Base-by-base conservation (phyloP, 2,888 invertebrate genomes). In the Andricus curvator region DNA sequence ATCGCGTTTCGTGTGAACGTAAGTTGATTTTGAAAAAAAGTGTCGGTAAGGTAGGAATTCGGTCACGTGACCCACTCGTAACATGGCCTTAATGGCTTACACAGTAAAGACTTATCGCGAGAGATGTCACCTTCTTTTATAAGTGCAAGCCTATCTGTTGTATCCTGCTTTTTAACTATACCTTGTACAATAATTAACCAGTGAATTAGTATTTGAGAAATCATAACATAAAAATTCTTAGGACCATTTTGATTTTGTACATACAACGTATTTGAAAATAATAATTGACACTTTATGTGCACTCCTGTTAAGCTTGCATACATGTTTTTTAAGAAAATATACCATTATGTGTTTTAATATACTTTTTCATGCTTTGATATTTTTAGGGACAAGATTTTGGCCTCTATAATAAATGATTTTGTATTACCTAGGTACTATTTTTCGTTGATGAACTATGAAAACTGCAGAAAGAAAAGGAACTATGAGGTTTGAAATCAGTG, bases 241-340 rank as follows among this genome's bases (percentile, higher is more conserved):
- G 0, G n/a, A 80, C 20, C 70, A 74, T 33, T 37, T 81, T 17
- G 67, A 86, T 77, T 80, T 80, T 51, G 82, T 88, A 64, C 13
- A 64, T 64, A 62, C 22, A 29, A 25, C 64, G 15, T 64, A 64
- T 29, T 64, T 29, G 29, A 64, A 25, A 29, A 64, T 15, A 64
- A 17, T 22, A 62, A 62, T 22, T 25, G 1, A 64, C 22, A 64
- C 64, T 2, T 25, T 4, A 25, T 64, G 64, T 64, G 64, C 64
- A 64, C 83, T 9, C 33, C 82, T 22, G 82, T 82, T 33, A 88
- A 82, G 1, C 77, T 81, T 48, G n/a, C 22, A 64, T 64, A 64
- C 25, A 62, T 11, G 9, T 60, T 60, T 60, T 60, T 22, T 22
- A 56, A n/a, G 6, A n/a, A 51, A 60, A 60, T 22, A 60, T 60